Conservation (phyloP, 2,113 vertebrate species). For the Gallinago undulata region DNA sequence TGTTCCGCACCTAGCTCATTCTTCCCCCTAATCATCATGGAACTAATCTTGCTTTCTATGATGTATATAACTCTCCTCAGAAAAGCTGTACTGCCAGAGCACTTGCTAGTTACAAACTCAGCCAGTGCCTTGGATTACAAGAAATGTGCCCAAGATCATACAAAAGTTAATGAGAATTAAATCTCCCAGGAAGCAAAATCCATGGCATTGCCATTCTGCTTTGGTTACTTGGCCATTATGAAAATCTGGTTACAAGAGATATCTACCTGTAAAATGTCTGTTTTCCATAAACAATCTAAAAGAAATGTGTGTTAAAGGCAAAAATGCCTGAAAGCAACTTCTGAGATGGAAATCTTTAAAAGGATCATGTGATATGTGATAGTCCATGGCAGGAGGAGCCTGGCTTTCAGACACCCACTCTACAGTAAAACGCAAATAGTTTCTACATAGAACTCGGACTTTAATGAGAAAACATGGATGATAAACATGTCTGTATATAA, state of each 20-base stretch:
- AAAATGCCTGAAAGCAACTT: background rate
- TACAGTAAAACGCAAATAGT: accelerated
- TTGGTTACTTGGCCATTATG: background rate
- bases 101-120: background rate
- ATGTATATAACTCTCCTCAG: background rate
- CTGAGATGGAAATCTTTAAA: background rate
- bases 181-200: background rate
- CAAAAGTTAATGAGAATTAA: background rate
- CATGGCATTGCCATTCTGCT: background rate
- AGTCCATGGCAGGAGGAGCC: background rate
- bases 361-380: background rate
- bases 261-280: background rate
- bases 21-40: background rate
- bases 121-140: background rate
- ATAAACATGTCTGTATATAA: background rate
- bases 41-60: background rate
- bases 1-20: background rate
- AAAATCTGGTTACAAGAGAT: background rate
- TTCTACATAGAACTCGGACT: background rate
- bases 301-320: background rate
- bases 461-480: background rate
- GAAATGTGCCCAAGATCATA: background rate
- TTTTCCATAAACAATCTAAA: background rate
- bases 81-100: background rate
- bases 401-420: background rate